phyloP scores from a whole-genome alignment of 2,797 vertebrate genomes.

The Rhabdomys pumilio region DNA sequence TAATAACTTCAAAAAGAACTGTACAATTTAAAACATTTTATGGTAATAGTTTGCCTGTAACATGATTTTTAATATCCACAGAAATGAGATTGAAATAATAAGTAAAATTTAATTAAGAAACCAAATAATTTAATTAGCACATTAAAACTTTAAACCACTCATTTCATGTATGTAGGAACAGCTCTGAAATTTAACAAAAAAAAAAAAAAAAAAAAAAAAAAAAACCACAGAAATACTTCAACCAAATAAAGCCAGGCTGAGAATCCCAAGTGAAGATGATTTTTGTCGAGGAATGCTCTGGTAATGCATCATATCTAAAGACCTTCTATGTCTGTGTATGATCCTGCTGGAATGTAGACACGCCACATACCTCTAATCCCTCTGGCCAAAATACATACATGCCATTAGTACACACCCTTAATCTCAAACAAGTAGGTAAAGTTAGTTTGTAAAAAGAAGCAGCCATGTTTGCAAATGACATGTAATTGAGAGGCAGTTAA shows the following conservation, averaged over 20 bases:
- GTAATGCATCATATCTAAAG: no score
- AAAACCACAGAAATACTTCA: not conserved
- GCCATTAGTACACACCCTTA: no score
- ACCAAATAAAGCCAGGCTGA: not conserved
- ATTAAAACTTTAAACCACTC: not conserved
- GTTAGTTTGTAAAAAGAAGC: no score
- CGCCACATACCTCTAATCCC: no score
- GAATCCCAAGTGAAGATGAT: not conserved
- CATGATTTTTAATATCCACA: conserved; percentile 9
- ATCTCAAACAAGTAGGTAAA: no score
- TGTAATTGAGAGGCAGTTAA: no score
- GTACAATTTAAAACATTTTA: conserved; percentile 11
- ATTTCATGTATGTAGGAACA: not conserved
- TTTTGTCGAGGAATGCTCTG: not conserved
- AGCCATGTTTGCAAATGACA: no score
- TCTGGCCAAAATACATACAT: no score
- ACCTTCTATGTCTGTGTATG: no score
- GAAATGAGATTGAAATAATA: conserved; percentile 29
- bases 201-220: not conserved
- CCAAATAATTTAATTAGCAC: not conserved
- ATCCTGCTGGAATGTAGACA: no score
- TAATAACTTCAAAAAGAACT: not conserved
- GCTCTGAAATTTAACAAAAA: not conserved
- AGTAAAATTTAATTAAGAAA: conserved; percentile 17
- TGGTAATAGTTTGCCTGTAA: conserved; percentile 26